Percentiles rank a stretch among this genome's conserved stretches.
phyloP scores from a whole-genome alignment of 2,797 vertebrate species.

The Tragopan temminckii region DNA sequence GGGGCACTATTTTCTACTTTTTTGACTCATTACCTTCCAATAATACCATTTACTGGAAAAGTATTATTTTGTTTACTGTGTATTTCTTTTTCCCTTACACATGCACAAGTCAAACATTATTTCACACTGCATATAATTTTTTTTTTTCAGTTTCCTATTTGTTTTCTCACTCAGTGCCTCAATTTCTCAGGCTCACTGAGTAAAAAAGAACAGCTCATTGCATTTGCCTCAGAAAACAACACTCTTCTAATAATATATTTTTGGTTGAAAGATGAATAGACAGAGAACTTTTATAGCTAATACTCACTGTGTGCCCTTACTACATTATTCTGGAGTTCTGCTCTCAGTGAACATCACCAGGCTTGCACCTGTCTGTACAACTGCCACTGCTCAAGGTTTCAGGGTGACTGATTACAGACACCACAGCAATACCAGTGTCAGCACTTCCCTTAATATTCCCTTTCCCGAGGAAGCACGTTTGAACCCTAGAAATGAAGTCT shows the following conservation, averaged over 20 bases:
- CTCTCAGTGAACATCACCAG: neutral
- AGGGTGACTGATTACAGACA: neutral
- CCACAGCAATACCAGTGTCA: neutral
- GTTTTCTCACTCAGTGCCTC: neutral
- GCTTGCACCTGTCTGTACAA: neutral
- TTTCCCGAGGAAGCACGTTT: neutral
- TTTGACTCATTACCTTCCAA: neutral
- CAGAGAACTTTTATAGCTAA: neutral
- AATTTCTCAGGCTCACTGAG: neutral
- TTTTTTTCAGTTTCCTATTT: neutral
- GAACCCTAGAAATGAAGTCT: neutral
- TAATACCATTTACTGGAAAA: conserved; percentile 11
- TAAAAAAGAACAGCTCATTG: neutral
- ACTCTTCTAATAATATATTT: neutral
- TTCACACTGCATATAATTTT: neutral
- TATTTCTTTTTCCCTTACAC: neutral
- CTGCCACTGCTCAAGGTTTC: neutral
- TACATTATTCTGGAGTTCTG: neutral
- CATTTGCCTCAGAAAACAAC: neutral
- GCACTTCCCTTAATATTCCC: neutral
- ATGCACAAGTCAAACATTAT: neutral
- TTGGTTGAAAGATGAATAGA: neutral
- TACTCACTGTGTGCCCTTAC: neutral
- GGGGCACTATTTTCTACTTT: neutral
- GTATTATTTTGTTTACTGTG: neutral